Evolutionary conservation across 2,888 invertebrate genomes (phyloP).

Genomic region (Sphaerophoria rueppellii): DNA sequence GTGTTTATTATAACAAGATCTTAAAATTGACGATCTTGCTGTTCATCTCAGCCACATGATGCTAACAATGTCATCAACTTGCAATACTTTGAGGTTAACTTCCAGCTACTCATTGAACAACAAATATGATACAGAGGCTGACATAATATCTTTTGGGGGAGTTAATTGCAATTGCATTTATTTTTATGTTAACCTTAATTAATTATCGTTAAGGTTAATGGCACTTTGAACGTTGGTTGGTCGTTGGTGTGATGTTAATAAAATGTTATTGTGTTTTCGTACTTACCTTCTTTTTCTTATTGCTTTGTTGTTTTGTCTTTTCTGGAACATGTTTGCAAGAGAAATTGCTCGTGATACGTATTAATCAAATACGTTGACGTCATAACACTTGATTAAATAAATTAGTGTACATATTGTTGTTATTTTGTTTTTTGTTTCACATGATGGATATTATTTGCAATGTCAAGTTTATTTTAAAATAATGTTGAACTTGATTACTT

Average conservation of each 20-base stretch:
- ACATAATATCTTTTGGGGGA: constrained; percentile 36
- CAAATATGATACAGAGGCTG: background rate
- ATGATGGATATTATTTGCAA: constrained; percentile 13
- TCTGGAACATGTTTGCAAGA: too few species aligned
- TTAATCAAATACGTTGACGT: background rate
- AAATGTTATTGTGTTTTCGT: background rate
- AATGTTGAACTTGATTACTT: too few species aligned
- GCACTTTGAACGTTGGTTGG: constrained; percentile 14
- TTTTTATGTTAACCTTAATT: constrained; percentile 11
- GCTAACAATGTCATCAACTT: constrained; percentile 39
- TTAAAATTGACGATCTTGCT: constrained; percentile 44
- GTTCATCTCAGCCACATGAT: constrained; percentile 3
- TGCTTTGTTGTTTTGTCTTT: background rate
- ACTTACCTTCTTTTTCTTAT: background rate
- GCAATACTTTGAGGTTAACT: constrained; percentile 22
- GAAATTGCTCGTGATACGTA: background rate
- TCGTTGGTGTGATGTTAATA: background rate
- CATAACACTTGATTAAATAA: constrained; percentile 21
- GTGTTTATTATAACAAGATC: constrained; percentile 7
- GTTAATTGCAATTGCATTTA: background rate
- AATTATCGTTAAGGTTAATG: constrained; percentile 54
- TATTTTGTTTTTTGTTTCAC: background rate
- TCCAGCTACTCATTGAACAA: background rate
- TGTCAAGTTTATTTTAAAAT: background rate
- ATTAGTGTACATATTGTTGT: too few species aligned